Evolutionary conservation across 2,113 vertebrate species (phyloP).

Genomic region (Sinocyclocheilus maitianheensis): DNA sequence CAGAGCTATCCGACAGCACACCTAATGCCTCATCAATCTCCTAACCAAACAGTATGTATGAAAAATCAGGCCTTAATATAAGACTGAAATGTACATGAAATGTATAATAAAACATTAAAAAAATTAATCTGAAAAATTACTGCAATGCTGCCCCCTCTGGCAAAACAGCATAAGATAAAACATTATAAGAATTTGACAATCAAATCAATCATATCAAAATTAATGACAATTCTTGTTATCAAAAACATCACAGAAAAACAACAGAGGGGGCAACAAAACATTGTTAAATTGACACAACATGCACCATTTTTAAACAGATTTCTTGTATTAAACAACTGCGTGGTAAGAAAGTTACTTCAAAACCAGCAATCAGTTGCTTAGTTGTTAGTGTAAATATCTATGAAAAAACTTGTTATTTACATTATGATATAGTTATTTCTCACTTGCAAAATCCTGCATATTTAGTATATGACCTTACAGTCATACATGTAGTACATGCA

Average conservation of each 20-base stretch:
- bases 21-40: slow-evolving; percentile 85
- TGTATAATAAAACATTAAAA: not conserved
- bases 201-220: not conserved
- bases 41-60: slow-evolving; percentile 26
- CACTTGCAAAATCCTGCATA: not conserved
- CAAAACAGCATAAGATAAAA: not conserved
- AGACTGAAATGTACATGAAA: slow-evolving; percentile 9
- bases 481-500: slow-evolving; percentile 17
- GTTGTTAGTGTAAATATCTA: not conserved
- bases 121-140: not conserved
- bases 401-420: not conserved
- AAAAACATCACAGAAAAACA: not conserved
- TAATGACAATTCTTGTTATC: not conserved
- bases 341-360: not conserved
- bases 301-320: not conserved
- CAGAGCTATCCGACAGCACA: slow-evolving; percentile 85
- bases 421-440: not conserved
- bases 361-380: not conserved
- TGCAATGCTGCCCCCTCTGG: slow-evolving; percentile 1
- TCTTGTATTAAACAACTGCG: not conserved
- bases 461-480: not conserved
- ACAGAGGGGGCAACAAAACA: not conserved
- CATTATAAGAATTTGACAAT: not conserved
- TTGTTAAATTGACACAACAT: not conserved
- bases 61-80: not conserved